These are phyloP conservation scores for Neolamprologus multifasciatus DNA, from an alignment of 2,797 vertebrate genomes.

Conservation along the genomic window DNA sequence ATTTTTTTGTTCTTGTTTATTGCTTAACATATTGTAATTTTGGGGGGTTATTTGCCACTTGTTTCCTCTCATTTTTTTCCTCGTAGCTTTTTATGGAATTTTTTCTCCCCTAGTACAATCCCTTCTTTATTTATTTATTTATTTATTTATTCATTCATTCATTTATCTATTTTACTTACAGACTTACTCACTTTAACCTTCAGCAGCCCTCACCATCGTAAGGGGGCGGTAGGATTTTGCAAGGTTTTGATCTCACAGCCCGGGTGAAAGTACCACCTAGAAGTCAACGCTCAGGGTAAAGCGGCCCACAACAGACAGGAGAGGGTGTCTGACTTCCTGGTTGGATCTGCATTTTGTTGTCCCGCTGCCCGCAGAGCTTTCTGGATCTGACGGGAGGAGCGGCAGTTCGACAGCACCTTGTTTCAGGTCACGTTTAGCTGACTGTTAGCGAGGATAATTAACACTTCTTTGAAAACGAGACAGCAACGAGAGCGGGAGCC, in stretches of 20 bases:
- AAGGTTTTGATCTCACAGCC: not conserved
- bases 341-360: conserved; percentile 23
- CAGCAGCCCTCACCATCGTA: not conserved
- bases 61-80: not conserved
- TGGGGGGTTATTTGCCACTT: rapidly evolving
- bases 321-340: conserved; percentile 55
- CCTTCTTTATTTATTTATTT: not conserved
- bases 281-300: not conserved
- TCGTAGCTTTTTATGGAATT: not conserved
- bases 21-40: not conserved
- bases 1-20: not conserved
- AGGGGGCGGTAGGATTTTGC: not conserved
- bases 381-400: not conserved
- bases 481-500: not conserved
- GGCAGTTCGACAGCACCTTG: not conserved
- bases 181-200: not conserved
- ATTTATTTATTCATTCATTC: not conserved
- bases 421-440: not conserved
- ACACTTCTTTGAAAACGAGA: not conserved
- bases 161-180: not conserved
- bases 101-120: not conserved
- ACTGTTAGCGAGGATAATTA: not conserved
- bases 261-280: conserved; percentile 1
- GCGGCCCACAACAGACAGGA: rapidly evolving
- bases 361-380: not conserved